Evolutionary conservation across 2,113 vertebrate genomes (phyloP).

Genomic region (Panthera tigris): DNA sequence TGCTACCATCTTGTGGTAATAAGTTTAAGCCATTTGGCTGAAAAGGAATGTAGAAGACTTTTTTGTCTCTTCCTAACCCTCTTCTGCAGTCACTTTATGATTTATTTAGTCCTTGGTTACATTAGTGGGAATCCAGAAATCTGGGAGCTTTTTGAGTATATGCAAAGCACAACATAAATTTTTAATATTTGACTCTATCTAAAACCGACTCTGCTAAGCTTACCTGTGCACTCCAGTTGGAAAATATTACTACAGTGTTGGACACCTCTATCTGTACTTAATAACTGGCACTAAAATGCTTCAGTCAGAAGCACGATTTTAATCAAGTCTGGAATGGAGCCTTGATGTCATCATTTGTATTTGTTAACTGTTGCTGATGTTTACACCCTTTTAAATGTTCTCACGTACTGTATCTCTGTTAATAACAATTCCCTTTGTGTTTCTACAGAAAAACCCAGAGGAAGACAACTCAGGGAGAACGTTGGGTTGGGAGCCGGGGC

Average conservation of each 20-base stretch:
- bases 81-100: neutral
- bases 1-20: neutral
- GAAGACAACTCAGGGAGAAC: slow-evolving; percentile 93
- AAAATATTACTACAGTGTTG: neutral
- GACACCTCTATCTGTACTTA: neutral
- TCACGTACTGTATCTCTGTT: neutral
- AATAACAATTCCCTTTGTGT: neutral
- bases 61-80: neutral
- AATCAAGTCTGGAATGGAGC: neutral
- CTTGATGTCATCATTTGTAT: neutral
- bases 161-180: slow-evolving; percentile 48
- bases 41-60: neutral
- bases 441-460: slow-evolving; percentile 94
- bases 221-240: neutral
- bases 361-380: neutral
- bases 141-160: slow-evolving; percentile 65
- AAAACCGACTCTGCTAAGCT: neutral
- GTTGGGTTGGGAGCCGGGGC: slow-evolving; percentile 95
- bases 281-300: neutral
- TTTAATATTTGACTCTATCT: neutral
- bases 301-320: neutral
- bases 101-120: neutral
- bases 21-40: neutral
- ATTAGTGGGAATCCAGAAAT: neutral
- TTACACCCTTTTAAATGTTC: neutral